phyloP scores from a whole-genome alignment of 2,113 vertebrate species.

The Pelobates fuscus region DNA sequence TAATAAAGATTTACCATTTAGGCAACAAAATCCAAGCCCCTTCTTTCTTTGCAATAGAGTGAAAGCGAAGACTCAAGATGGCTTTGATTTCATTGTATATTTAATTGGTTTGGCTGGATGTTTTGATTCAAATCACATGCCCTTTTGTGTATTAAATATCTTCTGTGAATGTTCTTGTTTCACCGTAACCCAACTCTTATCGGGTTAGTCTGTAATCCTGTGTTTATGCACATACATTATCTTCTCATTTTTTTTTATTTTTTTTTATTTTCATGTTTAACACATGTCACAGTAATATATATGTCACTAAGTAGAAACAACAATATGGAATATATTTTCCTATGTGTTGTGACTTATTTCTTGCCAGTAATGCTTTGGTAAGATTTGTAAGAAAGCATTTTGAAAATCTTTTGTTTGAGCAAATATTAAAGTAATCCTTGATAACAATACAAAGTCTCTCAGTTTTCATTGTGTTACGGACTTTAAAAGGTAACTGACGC shows the following conservation, averaged over 20 bases:
- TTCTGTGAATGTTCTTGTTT: constrained; percentile 13
- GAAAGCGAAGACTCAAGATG: constrained; percentile 27
- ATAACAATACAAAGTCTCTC: constrained; percentile 1
- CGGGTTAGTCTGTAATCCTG: constrained; percentile 1
- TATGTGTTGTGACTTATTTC: background rate
- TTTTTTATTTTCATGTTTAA: constrained; percentile 8
- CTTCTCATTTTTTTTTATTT: background rate
- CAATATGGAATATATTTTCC: background rate
- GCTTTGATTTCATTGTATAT: constrained; percentile 30
- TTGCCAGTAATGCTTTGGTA: background rate
- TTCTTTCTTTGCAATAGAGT: constrained; percentile 6
- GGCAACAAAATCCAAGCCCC: background rate
- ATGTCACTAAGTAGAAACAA: background rate
- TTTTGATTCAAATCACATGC: constrained; percentile 16
- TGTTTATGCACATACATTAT: constrained; percentile 30
- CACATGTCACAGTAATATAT: constrained; percentile 13
- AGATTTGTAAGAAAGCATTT: background rate
- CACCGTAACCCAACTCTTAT: constrained; percentile 27
- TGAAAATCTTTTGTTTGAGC: constrained; percentile 10
- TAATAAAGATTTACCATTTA: background rate
- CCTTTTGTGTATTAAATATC: constrained; percentile 22
- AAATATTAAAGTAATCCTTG: constrained; percentile 11
- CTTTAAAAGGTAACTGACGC: no score
- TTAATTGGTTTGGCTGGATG: constrained; percentile 17
- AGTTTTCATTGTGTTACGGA: background rate